Base-by-base conservation (phyloP, 2,797 vertebrate species). In the Cynopterus sphinx region DNA sequence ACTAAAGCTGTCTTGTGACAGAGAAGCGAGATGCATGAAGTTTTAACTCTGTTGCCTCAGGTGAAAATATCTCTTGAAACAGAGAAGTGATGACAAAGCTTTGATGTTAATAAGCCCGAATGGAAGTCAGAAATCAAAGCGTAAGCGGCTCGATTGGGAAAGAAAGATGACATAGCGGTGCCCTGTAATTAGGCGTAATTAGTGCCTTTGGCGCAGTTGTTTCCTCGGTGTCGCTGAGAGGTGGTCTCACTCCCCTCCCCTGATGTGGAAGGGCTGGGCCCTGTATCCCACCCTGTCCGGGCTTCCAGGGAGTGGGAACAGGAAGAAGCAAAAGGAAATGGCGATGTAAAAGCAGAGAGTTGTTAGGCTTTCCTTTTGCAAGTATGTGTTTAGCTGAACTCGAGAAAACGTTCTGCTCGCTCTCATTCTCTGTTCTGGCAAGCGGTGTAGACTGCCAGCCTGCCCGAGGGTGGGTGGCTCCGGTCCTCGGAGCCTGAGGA, bases 31-130 rank as follows among this genome's bases (percentile, higher is more conserved):
- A 98, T 98, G 97, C 88, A 97, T 98, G 97, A 97, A 96, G 95
- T 97, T 97, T 98, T 98, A 98, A 98, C 94, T 81, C 97, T 97
- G 97, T 97, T 98, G 98, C 98, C 98, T 97, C 90, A 77, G 98
- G 98, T 98, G 70, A 97, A 98, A 98, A 98, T 98, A 97, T 98
- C 96, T 98, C 95, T 97, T 96, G 97, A 98, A 98, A 98, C 97
- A 98, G 98, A 94, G 98, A 98, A 98, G 97, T 98, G 98, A 98
- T 98, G 98, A 98, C 98, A 98, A 98, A 98, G 98, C 98, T 99
- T 99, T 99, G 98, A 99, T 99, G 98, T 98, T 99, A 98, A 98
- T 98, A 98, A 99, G 98, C 96, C 98, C 97, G 98, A 98, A 98
- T 99, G 98, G 98, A 99, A 98, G 98, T 98, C 65, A 98, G 97